Conservation (phyloP, 1,140 invertebrate genomes). For the Drosophila mayri region DNA sequence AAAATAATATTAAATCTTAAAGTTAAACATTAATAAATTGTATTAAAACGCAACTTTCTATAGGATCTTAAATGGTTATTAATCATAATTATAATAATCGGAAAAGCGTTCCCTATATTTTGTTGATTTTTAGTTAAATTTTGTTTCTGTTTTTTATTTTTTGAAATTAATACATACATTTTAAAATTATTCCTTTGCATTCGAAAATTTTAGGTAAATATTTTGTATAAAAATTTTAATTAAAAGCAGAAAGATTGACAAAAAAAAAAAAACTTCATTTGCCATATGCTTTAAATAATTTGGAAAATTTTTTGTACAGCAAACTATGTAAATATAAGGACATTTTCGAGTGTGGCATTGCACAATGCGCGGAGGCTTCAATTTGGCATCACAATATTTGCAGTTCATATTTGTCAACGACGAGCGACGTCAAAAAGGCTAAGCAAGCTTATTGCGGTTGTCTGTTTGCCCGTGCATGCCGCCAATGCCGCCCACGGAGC, state of each 20-base stretch:
- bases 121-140: background rate
- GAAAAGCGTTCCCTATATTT: background rate
- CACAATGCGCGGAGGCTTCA: conserved; percentile 56
- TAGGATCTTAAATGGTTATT: too few species aligned
- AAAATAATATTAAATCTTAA: too few species aligned
- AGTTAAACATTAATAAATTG: too few species aligned
- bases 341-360: background rate
- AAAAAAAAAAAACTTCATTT: too few species aligned
- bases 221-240: too few species aligned
- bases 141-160: background rate
- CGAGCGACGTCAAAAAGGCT: conserved; percentile 73
- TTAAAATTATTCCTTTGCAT: too few species aligned
- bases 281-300: background rate
- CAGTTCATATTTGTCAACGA: conserved; percentile 77
- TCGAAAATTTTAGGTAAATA: too few species aligned
- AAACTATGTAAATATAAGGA: background rate
- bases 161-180: too few species aligned
- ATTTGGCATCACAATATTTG: conserved; percentile 78
- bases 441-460: conserved; percentile 80
- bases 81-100: too few species aligned
- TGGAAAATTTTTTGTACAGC: too few species aligned
- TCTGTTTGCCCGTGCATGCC: conserved; percentile 61
- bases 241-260: too few species aligned
- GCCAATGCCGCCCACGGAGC: conserved; percentile 1
- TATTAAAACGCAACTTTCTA: too few species aligned